These are phyloP conservation scores for Camelus bactrianus DNA, from an alignment of 2,113 vertebrate genomes.

Conservation along the genomic window DNA sequence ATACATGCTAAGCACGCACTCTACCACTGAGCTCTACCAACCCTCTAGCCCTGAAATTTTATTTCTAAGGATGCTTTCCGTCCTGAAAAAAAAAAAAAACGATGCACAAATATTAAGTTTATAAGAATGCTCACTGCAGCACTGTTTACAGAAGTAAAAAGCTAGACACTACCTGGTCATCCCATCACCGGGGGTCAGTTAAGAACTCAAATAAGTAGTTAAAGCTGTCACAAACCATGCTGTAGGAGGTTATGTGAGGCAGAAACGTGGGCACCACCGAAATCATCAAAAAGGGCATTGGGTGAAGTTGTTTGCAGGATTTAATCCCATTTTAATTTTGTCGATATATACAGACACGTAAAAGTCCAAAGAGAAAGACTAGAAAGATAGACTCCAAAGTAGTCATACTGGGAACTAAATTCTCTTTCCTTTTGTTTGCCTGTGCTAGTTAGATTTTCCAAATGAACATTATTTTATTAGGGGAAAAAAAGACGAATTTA, in stretches of 20 bases:
- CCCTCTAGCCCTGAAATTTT: background rate
- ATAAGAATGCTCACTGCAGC: background rate
- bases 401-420: background rate
- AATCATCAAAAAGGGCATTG: background rate
- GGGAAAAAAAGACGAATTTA: background rate
- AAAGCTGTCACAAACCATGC: background rate
- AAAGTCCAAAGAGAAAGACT: background rate
- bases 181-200: rapidly evolving
- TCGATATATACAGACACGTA: background rate
- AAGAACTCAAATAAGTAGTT: background rate
- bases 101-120: too few relatives aligned
- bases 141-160: background rate
- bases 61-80: background rate
- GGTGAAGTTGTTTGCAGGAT: background rate
- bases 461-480: background rate
- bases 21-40: too few relatives aligned
- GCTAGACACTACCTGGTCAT: background rate
- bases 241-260: rapidly evolving
- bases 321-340: background rate
- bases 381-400: background rate
- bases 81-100: background rate
- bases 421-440: background rate
- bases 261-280: background rate
- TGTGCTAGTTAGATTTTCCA: background rate
- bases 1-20: too few relatives aligned